Conservation (phyloP, 2,888 invertebrate genomes). For the Acrobasis repandana region DNA sequence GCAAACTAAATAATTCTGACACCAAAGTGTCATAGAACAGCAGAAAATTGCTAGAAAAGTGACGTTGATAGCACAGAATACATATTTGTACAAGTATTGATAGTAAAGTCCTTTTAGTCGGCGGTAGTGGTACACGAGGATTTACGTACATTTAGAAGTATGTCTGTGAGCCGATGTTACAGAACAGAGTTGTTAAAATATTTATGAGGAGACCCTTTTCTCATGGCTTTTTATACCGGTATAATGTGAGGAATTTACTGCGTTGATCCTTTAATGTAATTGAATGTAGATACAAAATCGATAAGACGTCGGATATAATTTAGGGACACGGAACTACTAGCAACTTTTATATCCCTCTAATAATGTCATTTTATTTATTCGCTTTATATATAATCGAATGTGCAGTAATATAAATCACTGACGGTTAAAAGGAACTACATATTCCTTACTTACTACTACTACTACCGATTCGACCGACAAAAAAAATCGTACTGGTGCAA, state of each 20-base stretch:
- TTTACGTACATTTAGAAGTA: conserved; percentile 33
- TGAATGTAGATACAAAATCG: conserved; percentile 55
- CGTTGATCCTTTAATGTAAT: conserved; percentile 62
- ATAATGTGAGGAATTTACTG: conserved; percentile 67
- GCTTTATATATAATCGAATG: too few species aligned
- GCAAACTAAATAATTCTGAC: background rate
- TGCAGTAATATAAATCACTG: too few species aligned
- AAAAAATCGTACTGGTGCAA: too few species aligned
- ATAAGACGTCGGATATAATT: conserved; percentile 45
- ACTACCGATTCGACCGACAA: too few species aligned
- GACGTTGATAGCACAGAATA: too few species aligned
- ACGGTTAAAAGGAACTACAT: too few species aligned
- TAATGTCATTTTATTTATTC: background rate
- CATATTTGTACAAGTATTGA: background rate
- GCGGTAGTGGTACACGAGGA: conserved; percentile 6
- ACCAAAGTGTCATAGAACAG: conserved; percentile 2
- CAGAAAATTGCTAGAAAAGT: conserved; percentile 7
- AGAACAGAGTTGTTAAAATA: conserved; percentile 58
- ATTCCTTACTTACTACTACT: too few species aligned
- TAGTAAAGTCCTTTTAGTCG: background rate
- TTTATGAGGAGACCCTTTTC: conserved; percentile 67
- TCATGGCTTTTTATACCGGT: conserved; percentile 58
- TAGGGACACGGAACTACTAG: conserved; percentile 1
- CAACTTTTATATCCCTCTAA: background rate
- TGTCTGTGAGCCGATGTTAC: conserved; percentile 33